phyloP scores from a whole-genome alignment of 2,113 vertebrate species.

The human (Homo sapiens) region GRCh38 chr6:48663501-48664000 shows the following conservation, averaged over 20 bases:
- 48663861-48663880: background rate
- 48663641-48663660: background rate
- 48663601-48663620: background rate
- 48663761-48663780: background rate
- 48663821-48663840: background rate
- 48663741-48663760: background rate
- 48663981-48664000: background rate
- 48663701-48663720: background rate
- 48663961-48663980: background rate
- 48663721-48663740: background rate
- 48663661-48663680: background rate
- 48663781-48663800: background rate
- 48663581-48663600: background rate
- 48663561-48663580: background rate
- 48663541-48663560: background rate
- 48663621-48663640: background rate
- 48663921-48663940: background rate
- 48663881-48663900: background rate
- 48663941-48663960: background rate
- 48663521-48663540: background rate
- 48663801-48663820: background rate
- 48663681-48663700: slow-evolving; percentile 6
- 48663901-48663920: background rate
- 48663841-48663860: background rate
- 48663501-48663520: background rate